These are phyloP conservation scores for Brachypalpus laphriformis DNA, from an alignment of 2,888 invertebrate genomes.

Conservation along the genomic window DNA sequence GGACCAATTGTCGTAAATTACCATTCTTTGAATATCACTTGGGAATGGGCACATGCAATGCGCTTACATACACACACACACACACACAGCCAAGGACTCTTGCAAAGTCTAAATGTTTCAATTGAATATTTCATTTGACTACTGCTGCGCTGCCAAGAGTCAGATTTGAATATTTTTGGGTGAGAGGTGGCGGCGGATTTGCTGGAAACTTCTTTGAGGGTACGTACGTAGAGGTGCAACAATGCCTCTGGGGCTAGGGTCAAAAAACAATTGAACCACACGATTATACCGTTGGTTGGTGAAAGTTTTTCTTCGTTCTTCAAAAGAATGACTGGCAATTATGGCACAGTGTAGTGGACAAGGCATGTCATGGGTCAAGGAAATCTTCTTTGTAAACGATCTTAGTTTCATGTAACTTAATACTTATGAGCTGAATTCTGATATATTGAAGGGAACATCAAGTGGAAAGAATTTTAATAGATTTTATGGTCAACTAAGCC, in stretches of 20 bases:
- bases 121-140: conserved; percentile 70
- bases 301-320: conserved; percentile 3
- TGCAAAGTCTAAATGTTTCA: conserved; percentile 70
- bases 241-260: conserved; percentile 13
- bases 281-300: conserved; percentile 45
- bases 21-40: conserved; percentile 52
- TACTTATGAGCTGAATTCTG: too few relatives aligned
- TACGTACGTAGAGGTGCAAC: conserved; percentile 39
- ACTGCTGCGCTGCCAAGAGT: conserved; percentile 32
- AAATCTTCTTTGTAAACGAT: too few relatives aligned
- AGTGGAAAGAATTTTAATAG: too few relatives aligned
- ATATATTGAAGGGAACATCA: too few relatives aligned
- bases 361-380: too few relatives aligned
- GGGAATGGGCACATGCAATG: conserved; percentile 1
- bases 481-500: too few relatives aligned
- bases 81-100: conserved; percentile 7
- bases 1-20: conserved; percentile 62
- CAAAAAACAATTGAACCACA: conserved; percentile 51
- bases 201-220: conserved; percentile 28
- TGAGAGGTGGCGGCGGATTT: conserved; percentile 2
- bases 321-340: conserved; percentile 47
- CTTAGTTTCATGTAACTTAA: too few relatives aligned
- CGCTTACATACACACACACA: not conserved
- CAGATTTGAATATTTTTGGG: conserved; percentile 64
- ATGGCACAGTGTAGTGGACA: conserved; percentile 18